Evolutionary conservation across 2,797 vertebrate species (phyloP).

Genomic region (Lophius americanus): DNA sequence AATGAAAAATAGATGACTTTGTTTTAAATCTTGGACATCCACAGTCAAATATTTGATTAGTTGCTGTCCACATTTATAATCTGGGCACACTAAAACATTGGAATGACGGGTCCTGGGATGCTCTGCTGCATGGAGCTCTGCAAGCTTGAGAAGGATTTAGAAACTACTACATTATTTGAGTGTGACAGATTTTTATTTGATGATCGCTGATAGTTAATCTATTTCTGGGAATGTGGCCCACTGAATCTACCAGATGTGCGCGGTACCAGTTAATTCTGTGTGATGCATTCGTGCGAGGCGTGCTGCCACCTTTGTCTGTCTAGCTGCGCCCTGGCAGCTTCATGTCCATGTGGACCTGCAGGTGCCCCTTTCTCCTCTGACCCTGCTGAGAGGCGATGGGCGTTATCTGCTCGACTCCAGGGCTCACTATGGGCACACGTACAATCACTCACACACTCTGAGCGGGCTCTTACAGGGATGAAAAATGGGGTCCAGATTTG

Average conservation of each 20-base stretch:
- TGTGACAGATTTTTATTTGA: slow-evolving; percentile 66
- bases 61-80: slow-evolving; percentile 27
- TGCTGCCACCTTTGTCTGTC: slow-evolving; percentile 68
- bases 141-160: slow-evolving; percentile 33
- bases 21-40: slow-evolving; percentile 29
- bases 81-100: slow-evolving; percentile 8
- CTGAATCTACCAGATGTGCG: slow-evolving; percentile 63
- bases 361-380: slow-evolving; percentile 47
- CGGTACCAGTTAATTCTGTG: slow-evolving; percentile 59
- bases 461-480: slow-evolving; percentile 57
- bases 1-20: slow-evolving; percentile 29
- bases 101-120: slow-evolving; percentile 23
- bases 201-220: slow-evolving; percentile 66
- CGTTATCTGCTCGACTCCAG: slow-evolving; percentile 74
- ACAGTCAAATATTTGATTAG: slow-evolving; percentile 40
- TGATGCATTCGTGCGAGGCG: slow-evolving; percentile 57
- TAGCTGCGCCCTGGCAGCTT: slow-evolving; percentile 51
- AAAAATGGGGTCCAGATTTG: slow-evolving; percentile 54
- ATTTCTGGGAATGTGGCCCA: slow-evolving; percentile 68
- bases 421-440: slow-evolving; percentile 62
- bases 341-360: slow-evolving; percentile 50
- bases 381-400: slow-evolving; percentile 53
- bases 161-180: slow-evolving; percentile 50
- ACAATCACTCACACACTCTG: slow-evolving; percentile 56
- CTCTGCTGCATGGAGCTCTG: slow-evolving; percentile 22